phyloP scores from a whole-genome alignment of 1,140 invertebrate genomes.

The Cyphomyrmex costatus region DNA sequence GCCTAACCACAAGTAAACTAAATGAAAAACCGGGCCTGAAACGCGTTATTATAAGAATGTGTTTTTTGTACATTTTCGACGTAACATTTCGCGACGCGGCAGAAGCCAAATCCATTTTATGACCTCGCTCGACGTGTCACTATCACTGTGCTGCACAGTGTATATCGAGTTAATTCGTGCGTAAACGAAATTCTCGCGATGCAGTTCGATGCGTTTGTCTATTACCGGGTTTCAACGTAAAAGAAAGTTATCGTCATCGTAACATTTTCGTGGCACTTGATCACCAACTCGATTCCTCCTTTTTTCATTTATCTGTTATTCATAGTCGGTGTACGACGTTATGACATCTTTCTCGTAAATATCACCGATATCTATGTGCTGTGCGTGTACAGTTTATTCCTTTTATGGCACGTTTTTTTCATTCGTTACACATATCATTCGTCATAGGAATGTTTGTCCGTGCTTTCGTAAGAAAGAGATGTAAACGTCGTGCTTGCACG shows the following conservation, averaged over 20 bases:
- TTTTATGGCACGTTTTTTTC: conserved; percentile 46
- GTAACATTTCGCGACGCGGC: background rate
- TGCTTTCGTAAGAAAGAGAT: conserved; percentile 1
- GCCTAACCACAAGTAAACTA: too few species aligned
- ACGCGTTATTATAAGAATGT: background rate
- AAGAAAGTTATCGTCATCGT: conserved; percentile 32
- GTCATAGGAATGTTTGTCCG: conserved; percentile 24
- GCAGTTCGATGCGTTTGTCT: background rate
- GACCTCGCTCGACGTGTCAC: background rate
- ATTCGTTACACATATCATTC: background rate
- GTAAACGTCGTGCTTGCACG: conserved; percentile 16
- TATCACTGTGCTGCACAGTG: background rate
- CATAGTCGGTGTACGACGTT: conserved; percentile 28
- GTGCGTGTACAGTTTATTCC: conserved; percentile 28
- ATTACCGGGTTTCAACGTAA: background rate
- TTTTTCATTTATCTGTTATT: conserved; percentile 56
- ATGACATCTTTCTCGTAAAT: conserved; percentile 53
- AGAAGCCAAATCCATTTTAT: conserved; percentile 19
- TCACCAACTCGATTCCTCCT: conserved; percentile 23
- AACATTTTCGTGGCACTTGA: conserved; percentile 35
- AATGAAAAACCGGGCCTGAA: too few species aligned
- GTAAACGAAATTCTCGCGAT: background rate
- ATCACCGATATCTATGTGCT: conserved; percentile 19
- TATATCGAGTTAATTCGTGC: conserved; percentile 27
- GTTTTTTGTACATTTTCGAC: background rate